Evolutionary conservation across 2,888 invertebrate genomes (phyloP).

Genomic region (Pollenia labialis): DNA sequence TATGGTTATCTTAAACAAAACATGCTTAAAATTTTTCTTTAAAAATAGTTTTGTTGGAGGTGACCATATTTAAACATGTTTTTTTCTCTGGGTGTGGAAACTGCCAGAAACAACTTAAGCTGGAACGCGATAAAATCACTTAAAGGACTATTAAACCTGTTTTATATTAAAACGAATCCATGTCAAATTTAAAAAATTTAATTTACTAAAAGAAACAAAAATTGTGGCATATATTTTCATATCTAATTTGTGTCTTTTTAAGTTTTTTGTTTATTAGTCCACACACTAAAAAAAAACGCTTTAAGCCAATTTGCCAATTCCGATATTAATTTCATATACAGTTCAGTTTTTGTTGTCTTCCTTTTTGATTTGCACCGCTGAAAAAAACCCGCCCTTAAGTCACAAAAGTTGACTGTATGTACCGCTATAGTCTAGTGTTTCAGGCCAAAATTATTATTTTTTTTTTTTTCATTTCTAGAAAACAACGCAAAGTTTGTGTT

Average conservation of each 20-base stretch:
- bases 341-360: slow-evolving; percentile 25
- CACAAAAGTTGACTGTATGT: slow-evolving; percentile 26
- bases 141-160: too few relatives aligned
- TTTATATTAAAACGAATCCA: too few relatives aligned
- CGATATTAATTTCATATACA: slow-evolving; percentile 21
- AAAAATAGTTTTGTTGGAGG: too few relatives aligned
- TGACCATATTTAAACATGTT: too few relatives aligned
- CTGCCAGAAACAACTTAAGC: too few relatives aligned
- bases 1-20: too few relatives aligned
- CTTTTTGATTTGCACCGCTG: slow-evolving; percentile 55
- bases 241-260: not conserved
- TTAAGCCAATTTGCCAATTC: slow-evolving; percentile 61
- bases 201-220: too few relatives aligned
- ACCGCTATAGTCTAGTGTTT: slow-evolving; percentile 38
- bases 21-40: too few relatives aligned
- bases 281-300: slow-evolving; percentile 50
- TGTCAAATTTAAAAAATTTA: too few relatives aligned
- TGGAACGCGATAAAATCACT: too few relatives aligned
- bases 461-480: not conserved
- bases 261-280: slow-evolving; percentile 36
- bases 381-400: slow-evolving; percentile 58
- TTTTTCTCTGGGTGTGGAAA: too few relatives aligned
- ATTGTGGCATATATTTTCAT: too few relatives aligned
- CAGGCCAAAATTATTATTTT: slow-evolving; percentile 7
- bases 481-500: not conserved